phyloP scores from a whole-genome alignment of 1,140 invertebrate genomes.

The Pygmarrhopalites habei region DNA sequence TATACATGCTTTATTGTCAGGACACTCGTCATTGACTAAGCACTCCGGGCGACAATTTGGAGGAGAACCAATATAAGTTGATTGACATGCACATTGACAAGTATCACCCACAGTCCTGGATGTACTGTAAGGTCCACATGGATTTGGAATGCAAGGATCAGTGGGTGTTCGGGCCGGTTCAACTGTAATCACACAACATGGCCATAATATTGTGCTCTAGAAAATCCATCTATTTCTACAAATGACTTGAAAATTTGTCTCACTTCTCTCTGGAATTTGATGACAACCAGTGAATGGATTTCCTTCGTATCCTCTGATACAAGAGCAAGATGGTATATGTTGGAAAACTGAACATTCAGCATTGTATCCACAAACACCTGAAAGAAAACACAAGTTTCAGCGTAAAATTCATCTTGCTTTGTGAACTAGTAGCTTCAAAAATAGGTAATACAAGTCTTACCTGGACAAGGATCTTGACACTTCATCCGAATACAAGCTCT shows the following conservation, averaged over 20 bases:
- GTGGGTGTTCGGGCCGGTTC: constrained; percentile 47
- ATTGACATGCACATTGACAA: constrained; percentile 62
- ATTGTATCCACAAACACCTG: constrained; percentile 42
- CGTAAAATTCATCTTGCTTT: too few relatives aligned
- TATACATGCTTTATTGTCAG: constrained; percentile 66
- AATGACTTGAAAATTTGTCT: constrained; percentile 41
- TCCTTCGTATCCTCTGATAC: constrained; percentile 48
- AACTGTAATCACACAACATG: constrained; percentile 19
- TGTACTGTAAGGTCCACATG: constrained; percentile 60
- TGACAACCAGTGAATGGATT: constrained; percentile 63
- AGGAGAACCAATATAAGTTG: too few relatives aligned
- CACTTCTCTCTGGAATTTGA: constrained; percentile 11
- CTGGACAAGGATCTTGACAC: constrained; percentile 47
- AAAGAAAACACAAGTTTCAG: too few relatives aligned
- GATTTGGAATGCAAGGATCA: constrained; percentile 63
- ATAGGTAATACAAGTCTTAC: too few relatives aligned
- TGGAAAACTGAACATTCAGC: constrained; percentile 64
- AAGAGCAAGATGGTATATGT: constrained; percentile 64
- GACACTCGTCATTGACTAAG: constrained; percentile 66
- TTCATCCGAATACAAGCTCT: constrained; percentile 49
- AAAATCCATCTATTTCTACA: constrained; percentile 47
- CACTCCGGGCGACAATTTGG: constrained; percentile 39
- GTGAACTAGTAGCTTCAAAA: too few relatives aligned
- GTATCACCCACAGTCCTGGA: constrained; percentile 55
- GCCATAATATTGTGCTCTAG: constrained; percentile 54